Base-by-base conservation (phyloP, 1,140 invertebrate genomes). In the Lasioglossum baleicum region DNA sequence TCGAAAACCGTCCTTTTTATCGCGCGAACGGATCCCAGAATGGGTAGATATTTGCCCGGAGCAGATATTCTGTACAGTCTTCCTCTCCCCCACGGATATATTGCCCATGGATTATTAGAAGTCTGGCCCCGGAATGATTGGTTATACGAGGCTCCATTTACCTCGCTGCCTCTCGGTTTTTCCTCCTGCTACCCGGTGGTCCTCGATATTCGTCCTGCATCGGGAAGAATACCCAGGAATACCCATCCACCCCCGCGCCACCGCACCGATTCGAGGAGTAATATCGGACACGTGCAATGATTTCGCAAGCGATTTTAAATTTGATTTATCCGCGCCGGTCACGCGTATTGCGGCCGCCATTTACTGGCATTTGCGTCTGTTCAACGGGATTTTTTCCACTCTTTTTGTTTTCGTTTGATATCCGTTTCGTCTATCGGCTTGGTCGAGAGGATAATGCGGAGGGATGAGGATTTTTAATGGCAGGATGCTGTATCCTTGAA, bases 1-100 rank as follows among this genome's bases (percentile, higher is more conserved):
- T 70, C 80, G 79, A 75, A 75, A 65, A 75, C 31, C 31, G 51
- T 73, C 75, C 80, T 83, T 83, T 81, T 83, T 83, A 78, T 77
- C 82, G 74, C 61, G 60, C 74, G 69, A 82, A 82, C 66, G 71
- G 58, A 83, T 70, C 70, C 75, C 42, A 7, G 69, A 64, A 78
- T 65, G 31, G 68, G 17, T 44, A 74, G 69, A 82, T 73, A 83
- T 82, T 82, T 61, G 60, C 44, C 40, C 60, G 42, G 70, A 48
- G 31, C 61, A 44, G 53, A 72, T 63, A 66, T 73, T 15, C 65
- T 48, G 26, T 20, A 2, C 76, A 51, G 70, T 48, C 51, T 60
- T 63, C 22, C 31, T 61, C 65, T 65, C 53, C 51, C 60, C 65
- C n/a, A 17, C 73, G 67, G 60, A 60, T 77, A 80, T 66, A 80